Percentiles rank a stretch among this genome's conserved stretches.
Evolutionary conservation across 1,140 invertebrate species (phyloP).

Genomic region (Phocides pigmalion): DNA sequence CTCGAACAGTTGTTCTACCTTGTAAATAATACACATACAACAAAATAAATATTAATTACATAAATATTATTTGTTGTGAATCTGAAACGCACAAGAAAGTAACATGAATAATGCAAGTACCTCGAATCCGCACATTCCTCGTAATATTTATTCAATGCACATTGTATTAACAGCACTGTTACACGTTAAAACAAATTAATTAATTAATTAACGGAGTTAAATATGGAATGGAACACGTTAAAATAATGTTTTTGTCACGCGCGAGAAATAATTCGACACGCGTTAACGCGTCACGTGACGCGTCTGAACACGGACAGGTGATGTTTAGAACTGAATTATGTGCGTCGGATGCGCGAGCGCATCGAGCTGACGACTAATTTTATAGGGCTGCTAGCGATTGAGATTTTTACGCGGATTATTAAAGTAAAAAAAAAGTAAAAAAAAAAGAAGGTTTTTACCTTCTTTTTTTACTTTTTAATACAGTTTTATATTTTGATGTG

Average conservation of each 20-base stretch:
- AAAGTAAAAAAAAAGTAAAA: no score
- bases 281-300: neutral
- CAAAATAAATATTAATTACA: no score
- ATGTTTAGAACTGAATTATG: slow-evolving; percentile 23
- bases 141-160: slow-evolving; percentile 33
- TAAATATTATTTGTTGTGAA: slow-evolving; percentile 29
- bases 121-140: slow-evolving; percentile 45
- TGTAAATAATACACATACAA: no score
- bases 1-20: no score
- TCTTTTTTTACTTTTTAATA: no score
- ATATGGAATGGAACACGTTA: slow-evolving; percentile 23
- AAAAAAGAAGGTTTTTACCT: no score
- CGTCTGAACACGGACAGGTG: neutral
- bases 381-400: no score
- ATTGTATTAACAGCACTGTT: slow-evolving; percentile 23
- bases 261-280: slow-evolving; percentile 9
- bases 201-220: slow-evolving; percentile 2
- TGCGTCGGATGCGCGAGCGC: slow-evolving; percentile 19
- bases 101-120: slow-evolving; percentile 45
- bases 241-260: neutral
- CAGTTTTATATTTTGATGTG: no score
- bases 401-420: no score
- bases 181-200: slow-evolving; percentile 12
- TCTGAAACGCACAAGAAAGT: slow-evolving; percentile 40
- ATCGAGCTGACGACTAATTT: neutral